These are phyloP conservation scores for Platichthys flesus DNA, from an alignment of 2,113 vertebrate genomes.

Conservation along the genomic window DNA sequence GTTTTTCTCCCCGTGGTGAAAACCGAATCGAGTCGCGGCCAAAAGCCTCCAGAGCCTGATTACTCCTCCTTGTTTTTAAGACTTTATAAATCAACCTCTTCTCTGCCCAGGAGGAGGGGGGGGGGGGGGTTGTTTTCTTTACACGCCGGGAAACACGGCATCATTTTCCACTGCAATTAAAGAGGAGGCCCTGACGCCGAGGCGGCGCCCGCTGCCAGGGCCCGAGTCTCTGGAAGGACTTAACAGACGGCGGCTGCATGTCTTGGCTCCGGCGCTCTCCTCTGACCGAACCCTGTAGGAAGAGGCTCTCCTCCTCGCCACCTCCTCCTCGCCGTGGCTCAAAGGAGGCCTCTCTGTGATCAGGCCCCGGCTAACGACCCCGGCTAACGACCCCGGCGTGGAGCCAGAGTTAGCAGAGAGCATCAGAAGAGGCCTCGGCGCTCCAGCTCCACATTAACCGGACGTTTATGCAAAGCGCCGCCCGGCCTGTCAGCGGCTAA, in stretches of 20 bases:
- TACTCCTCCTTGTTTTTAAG: slow-evolving; percentile 10
- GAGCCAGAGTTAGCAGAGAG: slow-evolving; percentile 11
- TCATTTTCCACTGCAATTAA: slow-evolving; percentile 58
- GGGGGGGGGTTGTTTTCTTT: slow-evolving; percentile 19
- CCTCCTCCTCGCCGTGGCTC: background rate
- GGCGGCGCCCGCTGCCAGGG: background rate
- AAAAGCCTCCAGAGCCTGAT: slow-evolving; percentile 16
- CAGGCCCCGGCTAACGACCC: background rate
- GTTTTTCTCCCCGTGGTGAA: background rate
- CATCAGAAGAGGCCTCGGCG: slow-evolving; percentile 8
- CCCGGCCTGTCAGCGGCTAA: slow-evolving; percentile 92
- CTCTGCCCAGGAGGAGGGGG: background rate
- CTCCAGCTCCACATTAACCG: slow-evolving; percentile 81
- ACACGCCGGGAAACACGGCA: slow-evolving; percentile 53
- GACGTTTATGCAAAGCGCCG: slow-evolving; percentile 94
- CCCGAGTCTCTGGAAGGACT: slow-evolving; percentile 52
- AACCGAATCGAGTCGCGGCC: background rate
- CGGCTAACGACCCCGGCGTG: too few species aligned
- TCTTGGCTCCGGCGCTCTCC: background rate
- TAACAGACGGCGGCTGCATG: slow-evolving; percentile 32
- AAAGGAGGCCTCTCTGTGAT: slow-evolving; percentile 24
- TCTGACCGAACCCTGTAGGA: slow-evolving; percentile 58
- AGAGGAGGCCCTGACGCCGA: slow-evolving; percentile 16
- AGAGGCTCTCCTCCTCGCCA: slow-evolving; percentile 36
- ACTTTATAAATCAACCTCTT: slow-evolving; percentile 30